Percentiles rank a stretch among this genome's conserved stretches.
These are phyloP conservation scores for Drosophila cracens DNA, from an alignment of 2,888 invertebrate species.

Conservation along the genomic window DNA sequence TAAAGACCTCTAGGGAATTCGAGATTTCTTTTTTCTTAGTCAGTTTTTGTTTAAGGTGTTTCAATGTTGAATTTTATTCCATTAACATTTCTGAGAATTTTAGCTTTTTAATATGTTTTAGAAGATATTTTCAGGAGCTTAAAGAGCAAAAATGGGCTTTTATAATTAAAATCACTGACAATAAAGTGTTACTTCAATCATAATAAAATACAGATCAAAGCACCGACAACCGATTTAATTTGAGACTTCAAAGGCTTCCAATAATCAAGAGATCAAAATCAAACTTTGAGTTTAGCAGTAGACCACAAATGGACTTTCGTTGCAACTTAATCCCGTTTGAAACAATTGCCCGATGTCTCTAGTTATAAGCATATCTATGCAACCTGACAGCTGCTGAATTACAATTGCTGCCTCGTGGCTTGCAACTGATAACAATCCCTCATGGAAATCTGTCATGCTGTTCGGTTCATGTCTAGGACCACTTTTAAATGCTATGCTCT, in stretches of 20 bases:
- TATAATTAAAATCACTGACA: background rate
- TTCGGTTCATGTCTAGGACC: slow-evolving; percentile 18
- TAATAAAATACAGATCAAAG: background rate
- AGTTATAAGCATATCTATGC: background rate
- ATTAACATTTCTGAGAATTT: background rate
- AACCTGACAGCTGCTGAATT: slow-evolving; percentile 42
- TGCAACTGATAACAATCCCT: slow-evolving; percentile 27
- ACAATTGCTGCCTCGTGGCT: slow-evolving; percentile 29
- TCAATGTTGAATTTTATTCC: background rate
- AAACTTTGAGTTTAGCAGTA: background rate
- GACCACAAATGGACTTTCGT: background rate
- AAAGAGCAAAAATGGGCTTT: background rate
- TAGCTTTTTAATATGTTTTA: background rate
- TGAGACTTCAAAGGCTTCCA: background rate
- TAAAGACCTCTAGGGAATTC: background rate
- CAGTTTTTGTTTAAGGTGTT: background rate
- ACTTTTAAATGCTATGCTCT: background rate
- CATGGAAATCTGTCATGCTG: slow-evolving; percentile 64
- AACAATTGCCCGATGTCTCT: background rate
- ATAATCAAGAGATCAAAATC: background rate
- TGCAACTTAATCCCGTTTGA: background rate
- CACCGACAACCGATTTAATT: background rate
- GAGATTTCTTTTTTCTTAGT: background rate
- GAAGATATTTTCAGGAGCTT: background rate
- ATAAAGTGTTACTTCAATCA: background rate